phyloP scores from a whole-genome alignment of 2,113 vertebrate genomes.

The Psophia crepitans region DNA sequence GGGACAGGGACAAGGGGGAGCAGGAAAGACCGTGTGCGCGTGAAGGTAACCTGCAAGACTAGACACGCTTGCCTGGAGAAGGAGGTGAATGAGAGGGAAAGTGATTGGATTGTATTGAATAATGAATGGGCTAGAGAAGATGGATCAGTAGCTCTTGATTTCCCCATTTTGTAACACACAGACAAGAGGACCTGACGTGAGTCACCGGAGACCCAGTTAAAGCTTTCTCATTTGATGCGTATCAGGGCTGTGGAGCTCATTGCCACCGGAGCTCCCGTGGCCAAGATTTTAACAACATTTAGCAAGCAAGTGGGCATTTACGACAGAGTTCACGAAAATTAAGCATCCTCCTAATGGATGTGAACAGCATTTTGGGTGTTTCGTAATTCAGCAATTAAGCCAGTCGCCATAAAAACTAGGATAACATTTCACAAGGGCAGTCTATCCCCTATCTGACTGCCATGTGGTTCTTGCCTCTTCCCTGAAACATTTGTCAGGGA shows the following conservation, averaged over 20 bases:
- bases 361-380: constrained; percentile 52
- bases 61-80: not conserved
- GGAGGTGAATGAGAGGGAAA: constrained; percentile 33
- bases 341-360: constrained; percentile 32
- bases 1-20: not conserved
- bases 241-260: constrained; percentile 31
- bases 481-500: constrained; percentile 46
- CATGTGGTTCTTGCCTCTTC: constrained; percentile 50
- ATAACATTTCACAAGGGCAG: constrained; percentile 49
- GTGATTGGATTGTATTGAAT: constrained; percentile 29
- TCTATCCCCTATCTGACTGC: constrained; percentile 33
- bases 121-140: constrained; percentile 55
- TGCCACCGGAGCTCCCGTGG: constrained; percentile 27
- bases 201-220: constrained; percentile 52
- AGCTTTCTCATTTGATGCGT: constrained; percentile 45
- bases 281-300: constrained; percentile 50
- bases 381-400: constrained; percentile 55
- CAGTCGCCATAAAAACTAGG: constrained; percentile 39
- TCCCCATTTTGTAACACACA: constrained; percentile 51
- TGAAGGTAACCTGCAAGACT: not conserved
- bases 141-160: constrained; percentile 57
- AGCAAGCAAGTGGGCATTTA: constrained; percentile 47
- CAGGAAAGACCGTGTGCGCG: not conserved
- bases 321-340: constrained; percentile 35
- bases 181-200: constrained; percentile 54